A percentile compares a stretch with the other conserved stretches of the same genome.
phyloP scores from a whole-genome alignment of 1,140 invertebrate genomes.

The Hyphantria cunea region DNA sequence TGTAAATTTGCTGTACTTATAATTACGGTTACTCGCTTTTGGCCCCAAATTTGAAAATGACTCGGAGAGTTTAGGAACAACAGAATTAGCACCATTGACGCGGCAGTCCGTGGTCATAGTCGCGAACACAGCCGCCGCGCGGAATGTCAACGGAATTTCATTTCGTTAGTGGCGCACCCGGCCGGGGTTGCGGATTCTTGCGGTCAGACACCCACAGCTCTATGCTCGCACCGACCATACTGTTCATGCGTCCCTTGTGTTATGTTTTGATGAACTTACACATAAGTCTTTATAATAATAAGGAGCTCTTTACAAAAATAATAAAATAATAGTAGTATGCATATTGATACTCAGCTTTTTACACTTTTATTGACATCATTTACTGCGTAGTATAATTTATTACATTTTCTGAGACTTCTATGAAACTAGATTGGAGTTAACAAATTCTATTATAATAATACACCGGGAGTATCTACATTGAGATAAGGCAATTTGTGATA shows the following conservation, averaged over 20 bases:
- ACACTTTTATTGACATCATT: too few relatives aligned
- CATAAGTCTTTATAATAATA: too few relatives aligned
- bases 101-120: slow-evolving; percentile 30
- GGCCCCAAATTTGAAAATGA: too few relatives aligned
- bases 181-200: slow-evolving; percentile 57
- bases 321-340: too few relatives aligned
- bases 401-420: too few relatives aligned
- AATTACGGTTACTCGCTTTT: too few relatives aligned
- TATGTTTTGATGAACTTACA: slow-evolving; percentile 27
- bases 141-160: slow-evolving; percentile 71
- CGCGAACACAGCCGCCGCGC: slow-evolving; percentile 40
- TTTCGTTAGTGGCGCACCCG: slow-evolving; percentile 63
- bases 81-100: too few relatives aligned
- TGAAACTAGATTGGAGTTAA: slow-evolving; percentile 1
- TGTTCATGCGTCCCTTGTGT: slow-evolving; percentile 28
- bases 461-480: slow-evolving; percentile 12
- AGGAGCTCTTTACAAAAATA: too few relatives aligned
- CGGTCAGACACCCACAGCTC: slow-evolving; percentile 36
- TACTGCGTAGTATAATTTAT: too few relatives aligned
- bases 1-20: too few relatives aligned
- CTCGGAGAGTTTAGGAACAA: too few relatives aligned
- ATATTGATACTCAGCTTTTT: too few relatives aligned
- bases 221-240: slow-evolving; percentile 26
- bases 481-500: slow-evolving; percentile 48
- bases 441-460: slow-evolving; percentile 25